Conservation (phyloP, 2,888 invertebrate species). For the Phasia obesa region DNA sequence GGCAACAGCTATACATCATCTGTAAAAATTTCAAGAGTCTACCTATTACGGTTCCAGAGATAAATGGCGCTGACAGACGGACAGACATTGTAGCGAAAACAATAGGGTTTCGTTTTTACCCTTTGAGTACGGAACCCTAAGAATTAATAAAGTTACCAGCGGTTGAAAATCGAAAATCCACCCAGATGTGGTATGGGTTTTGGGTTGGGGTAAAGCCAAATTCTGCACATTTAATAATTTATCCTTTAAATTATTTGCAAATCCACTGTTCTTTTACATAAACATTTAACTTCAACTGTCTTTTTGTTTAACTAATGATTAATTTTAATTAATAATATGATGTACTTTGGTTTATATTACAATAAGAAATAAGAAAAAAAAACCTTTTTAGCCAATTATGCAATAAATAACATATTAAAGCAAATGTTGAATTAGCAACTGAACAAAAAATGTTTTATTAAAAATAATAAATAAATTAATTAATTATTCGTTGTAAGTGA, state of each 20-base stretch:
- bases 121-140: too few species aligned
- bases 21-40: too few species aligned
- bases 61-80: too few species aligned
- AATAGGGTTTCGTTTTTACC: too few species aligned
- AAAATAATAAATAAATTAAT: conserved; percentile 56
- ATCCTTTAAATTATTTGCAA: background rate
- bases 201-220: too few species aligned
- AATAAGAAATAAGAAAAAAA: background rate
- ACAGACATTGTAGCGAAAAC: too few species aligned
- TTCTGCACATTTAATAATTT: background rate
- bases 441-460: conserved; percentile 23
- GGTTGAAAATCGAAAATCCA: too few species aligned
- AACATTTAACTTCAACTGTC: conserved; percentile 26
- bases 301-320: conserved; percentile 44
- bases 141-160: too few species aligned
- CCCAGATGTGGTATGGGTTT: too few species aligned
- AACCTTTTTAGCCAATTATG: conserved; percentile 56
- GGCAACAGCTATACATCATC: too few species aligned
- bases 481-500: conserved; percentile 70
- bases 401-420: conserved; percentile 61
- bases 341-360: conserved; percentile 38
- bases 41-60: too few species aligned
- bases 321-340: conserved; percentile 62
- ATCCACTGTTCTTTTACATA: conserved; percentile 30
- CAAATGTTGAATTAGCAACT: conserved; percentile 48